These are phyloP conservation scores for Cataglyphis cursor DNA, from an alignment of 2,888 invertebrate species.

Conservation along the genomic window DNA sequence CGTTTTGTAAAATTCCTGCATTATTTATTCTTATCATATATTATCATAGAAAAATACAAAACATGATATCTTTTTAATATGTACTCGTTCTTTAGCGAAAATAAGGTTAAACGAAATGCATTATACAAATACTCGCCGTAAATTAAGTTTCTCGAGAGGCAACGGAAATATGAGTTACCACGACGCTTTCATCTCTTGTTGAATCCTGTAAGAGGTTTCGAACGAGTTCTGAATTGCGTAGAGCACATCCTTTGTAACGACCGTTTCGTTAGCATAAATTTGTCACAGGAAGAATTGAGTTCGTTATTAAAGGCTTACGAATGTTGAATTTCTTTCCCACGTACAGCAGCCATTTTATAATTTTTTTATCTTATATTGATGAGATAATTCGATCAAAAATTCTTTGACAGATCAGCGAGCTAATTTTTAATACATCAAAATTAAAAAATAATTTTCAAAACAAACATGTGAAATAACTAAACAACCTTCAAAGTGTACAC, in stretches of 20 bases:
- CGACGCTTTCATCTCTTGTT: constrained; percentile 32
- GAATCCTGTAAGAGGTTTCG: constrained; percentile 24
- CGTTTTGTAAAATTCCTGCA: neutral
- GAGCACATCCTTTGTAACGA: neutral
- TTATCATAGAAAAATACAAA: neutral
- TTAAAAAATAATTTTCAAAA: neutral
- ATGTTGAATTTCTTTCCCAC: neutral
- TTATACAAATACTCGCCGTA: constrained; percentile 22
- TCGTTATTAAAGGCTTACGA: constrained; percentile 10
- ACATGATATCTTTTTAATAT: constrained; percentile 22
- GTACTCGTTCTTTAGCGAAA: neutral
- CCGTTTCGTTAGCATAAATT: neutral
- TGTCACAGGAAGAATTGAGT: constrained; percentile 18
- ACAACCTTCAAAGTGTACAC: neutral
- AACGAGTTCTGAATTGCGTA: constrained; percentile 20
- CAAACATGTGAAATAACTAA: neutral
- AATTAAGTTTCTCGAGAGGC: constrained; percentile 31
- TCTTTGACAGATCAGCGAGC: neutral
- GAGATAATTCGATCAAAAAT: neutral
- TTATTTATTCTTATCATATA: constrained; percentile 13
- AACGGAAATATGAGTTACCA: constrained; percentile 22
- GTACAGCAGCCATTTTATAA: neutral
- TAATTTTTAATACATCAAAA: neutral
- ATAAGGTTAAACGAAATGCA: constrained; percentile 25
- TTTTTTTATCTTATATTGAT: neutral